Conservation (phyloP, 2,797 vertebrate genomes). For the Cephalopachus bancanus region DNA sequence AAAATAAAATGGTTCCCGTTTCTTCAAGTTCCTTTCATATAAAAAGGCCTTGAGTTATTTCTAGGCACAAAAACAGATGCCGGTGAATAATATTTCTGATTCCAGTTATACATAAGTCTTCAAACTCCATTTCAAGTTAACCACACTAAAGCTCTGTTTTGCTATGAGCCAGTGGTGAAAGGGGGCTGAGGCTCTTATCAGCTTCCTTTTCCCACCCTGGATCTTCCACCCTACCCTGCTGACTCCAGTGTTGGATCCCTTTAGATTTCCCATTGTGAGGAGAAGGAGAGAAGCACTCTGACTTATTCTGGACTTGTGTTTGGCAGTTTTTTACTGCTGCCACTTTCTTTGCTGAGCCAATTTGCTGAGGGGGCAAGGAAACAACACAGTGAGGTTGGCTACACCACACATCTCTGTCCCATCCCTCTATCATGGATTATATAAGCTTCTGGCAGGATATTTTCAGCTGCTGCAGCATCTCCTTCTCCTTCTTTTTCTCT, state of each 20-base stretch:
- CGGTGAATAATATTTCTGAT: background rate
- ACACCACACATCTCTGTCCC: no score
- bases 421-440: fast-evolving
- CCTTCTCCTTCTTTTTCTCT: background rate
- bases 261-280: no score
- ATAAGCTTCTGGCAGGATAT: fast-evolving
- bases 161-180: background rate
- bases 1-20: background rate
- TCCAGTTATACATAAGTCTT: background rate
- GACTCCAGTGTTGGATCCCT: background rate
- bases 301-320: background rate
- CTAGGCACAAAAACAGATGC: background rate
- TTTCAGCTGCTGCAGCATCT: background rate
- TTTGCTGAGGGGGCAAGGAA: no score
- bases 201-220: no score
- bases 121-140: background rate
- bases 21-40: background rate
- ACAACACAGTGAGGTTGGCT: no score
- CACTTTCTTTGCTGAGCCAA: background rate
- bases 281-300: no score
- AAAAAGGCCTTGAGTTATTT: background rate
- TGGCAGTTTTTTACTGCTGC: background rate
- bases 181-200: fast-evolving
- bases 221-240: background rate
- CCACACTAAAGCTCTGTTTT: background rate